Evolutionary conservation across 2,888 invertebrate species (phyloP), one percentile per base, ranked within the genome.

Genomic region (Plagiodera versicolora): DNA sequence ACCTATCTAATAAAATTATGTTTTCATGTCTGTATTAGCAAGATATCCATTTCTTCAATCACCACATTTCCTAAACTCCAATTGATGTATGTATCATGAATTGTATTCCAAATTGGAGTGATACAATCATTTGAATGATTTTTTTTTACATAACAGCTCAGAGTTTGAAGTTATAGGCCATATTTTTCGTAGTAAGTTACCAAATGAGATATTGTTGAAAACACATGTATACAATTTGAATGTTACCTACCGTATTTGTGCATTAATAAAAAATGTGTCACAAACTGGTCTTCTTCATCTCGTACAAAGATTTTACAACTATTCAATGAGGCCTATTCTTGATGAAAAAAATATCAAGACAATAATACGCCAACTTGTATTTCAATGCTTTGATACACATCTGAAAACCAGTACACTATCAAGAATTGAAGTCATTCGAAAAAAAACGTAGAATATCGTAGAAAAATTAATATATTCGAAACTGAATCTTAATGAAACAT

Each of bases 191-290:
- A 77, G 75, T 74, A 75, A 75, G 77, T 77, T 79, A 77, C 77
- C 77, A 62, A 48, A 51, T 59, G 56, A 73, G 72, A 74, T 79
- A 77, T 80, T 79, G 14, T 32, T 32, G 11, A 78, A 79, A 77
- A 77, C 78, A 79, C 77, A 79, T 80, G 79, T 80, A 80, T 79
- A 79, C 79, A 79, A 78, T 77, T 79, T 79, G 75, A 79, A 79
- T 80, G 80, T 80, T 80, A 80, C 77, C 78, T 80, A 80, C 77
- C 77, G 77, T 80, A 80, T 78, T 79, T 80, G 79, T 80, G 80
- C 79, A 80, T 80, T 79, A 80, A 80, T 79, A 80, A 80, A 78
- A 78, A 72, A 65, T 61, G 61, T 61, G 58, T 61, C 61, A 53
- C 61, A 58, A 53, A 52, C 17, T 45, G 35, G 32, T 32, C 30